These are phyloP conservation scores for Neuroscelio doddi DNA, from an alignment of 2,888 invertebrate genomes.

Conservation along the genomic window DNA sequence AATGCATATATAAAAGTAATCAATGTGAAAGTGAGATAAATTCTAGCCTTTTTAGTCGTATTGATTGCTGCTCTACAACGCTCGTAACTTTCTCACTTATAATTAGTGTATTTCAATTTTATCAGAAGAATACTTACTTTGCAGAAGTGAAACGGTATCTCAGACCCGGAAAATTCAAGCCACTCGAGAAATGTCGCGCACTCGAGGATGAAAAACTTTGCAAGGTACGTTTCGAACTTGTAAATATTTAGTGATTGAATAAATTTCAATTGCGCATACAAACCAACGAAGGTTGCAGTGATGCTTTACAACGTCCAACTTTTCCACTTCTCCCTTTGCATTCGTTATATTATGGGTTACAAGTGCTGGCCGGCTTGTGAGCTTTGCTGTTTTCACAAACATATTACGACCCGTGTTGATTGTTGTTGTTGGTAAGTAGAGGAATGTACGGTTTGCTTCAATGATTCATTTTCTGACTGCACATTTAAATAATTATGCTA, in stretches of 20 bases:
- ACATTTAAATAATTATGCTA: no score
- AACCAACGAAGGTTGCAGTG: conserved; percentile 44
- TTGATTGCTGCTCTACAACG: not conserved
- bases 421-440: conserved; percentile 9
- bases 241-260: conserved; percentile 49
- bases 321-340: conserved; percentile 44
- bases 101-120: conserved; percentile 25
- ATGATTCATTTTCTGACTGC: no score
- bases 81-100: conserved; percentile 25
- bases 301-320: conserved; percentile 44
- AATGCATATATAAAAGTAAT: no score
- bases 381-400: conserved; percentile 21
- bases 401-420: conserved; percentile 37
- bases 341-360: conserved; percentile 46
- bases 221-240: conserved; percentile 45
- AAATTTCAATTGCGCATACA: conserved; percentile 48
- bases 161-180: conserved; percentile 39
- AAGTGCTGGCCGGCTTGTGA: no score
- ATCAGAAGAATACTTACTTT: conserved; percentile 38
- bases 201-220: conserved; percentile 46
- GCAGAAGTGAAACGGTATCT: conserved; percentile 37
- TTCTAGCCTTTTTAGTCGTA: not conserved
- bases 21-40: not conserved
- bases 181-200: conserved; percentile 24
- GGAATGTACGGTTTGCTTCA: no score